Evolutionary conservation across 2,113 vertebrate species (phyloP).

Genomic region (Andinoacara biseriatus): DNA sequence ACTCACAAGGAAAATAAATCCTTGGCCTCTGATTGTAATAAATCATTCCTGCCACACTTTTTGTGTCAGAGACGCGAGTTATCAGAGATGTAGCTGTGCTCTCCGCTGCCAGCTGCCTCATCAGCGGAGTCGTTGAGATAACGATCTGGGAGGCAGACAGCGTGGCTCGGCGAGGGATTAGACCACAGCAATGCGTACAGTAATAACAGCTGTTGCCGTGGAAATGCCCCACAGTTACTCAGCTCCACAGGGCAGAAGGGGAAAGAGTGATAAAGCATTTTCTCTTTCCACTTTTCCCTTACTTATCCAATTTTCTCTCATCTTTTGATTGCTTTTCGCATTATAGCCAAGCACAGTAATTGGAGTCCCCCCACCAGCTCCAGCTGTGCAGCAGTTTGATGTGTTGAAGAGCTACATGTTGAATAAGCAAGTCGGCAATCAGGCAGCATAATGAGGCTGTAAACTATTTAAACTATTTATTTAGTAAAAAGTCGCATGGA

Average conservation of each 20-base stretch:
- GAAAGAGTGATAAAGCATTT: neutral
- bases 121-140: conserved; percentile 47
- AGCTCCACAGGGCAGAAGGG: conserved; percentile 1
- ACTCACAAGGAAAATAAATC: neutral
- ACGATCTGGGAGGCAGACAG: conserved; percentile 51
- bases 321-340: conserved; percentile 56
- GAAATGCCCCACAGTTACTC: conserved; percentile 30
- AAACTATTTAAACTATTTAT: conserved; percentile 9
- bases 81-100: conserved; percentile 31
- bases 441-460: conserved; percentile 41
- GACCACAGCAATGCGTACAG: conserved; percentile 43
- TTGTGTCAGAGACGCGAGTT: conserved; percentile 14
- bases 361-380: conserved; percentile 18
- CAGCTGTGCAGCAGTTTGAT: conserved; percentile 56
- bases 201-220: conserved; percentile 46
- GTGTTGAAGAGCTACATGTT: conserved; percentile 26
- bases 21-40: neutral
- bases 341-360: conserved; percentile 56
- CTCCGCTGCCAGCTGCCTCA: conserved; percentile 42
- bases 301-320: conserved; percentile 40
- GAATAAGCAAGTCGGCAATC: conserved; percentile 21
- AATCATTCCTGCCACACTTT: conserved; percentile 33
- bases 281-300: neutral
- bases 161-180: conserved; percentile 60
- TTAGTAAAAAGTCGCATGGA: neutral